phyloP scores from a whole-genome alignment of 2,113 vertebrate genomes.

The Hydrochoerus hydrochaeris region DNA sequence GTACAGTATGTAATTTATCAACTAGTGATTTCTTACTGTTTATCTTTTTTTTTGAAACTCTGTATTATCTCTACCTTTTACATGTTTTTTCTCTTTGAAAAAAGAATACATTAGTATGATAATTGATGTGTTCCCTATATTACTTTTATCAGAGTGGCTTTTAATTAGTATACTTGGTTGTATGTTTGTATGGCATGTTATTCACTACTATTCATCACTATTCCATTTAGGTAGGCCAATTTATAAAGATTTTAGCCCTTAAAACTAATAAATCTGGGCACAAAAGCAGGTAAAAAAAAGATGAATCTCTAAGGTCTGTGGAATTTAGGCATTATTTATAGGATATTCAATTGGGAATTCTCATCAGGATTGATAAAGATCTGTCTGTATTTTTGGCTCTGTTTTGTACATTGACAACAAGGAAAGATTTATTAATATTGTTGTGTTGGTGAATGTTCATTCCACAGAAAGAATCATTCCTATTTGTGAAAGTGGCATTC shows the following conservation, averaged over 20 bases:
- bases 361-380: neutral
- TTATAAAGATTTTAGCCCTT: neutral
- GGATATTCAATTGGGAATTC: neutral
- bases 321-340: neutral
- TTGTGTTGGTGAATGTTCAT: neutral
- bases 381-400: neutral
- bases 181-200: neutral
- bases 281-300: neutral
- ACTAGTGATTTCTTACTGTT: too few relatives aligned
- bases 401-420: neutral
- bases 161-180: constrained; percentile 1
- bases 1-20: too few relatives aligned
- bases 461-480: neutral
- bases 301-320: neutral
- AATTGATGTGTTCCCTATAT: neutral
- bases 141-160: neutral
- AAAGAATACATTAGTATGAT: neutral
- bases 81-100: too few relatives aligned
- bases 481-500: neutral
- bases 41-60: too few relatives aligned
- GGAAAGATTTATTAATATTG: neutral
- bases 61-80: too few relatives aligned
- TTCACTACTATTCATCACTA: neutral
- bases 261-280: neutral
- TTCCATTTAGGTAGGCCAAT: neutral